Evolutionary conservation across 2,797 vertebrate species (phyloP).

Genomic region (Sebastes elongatus): DNA sequence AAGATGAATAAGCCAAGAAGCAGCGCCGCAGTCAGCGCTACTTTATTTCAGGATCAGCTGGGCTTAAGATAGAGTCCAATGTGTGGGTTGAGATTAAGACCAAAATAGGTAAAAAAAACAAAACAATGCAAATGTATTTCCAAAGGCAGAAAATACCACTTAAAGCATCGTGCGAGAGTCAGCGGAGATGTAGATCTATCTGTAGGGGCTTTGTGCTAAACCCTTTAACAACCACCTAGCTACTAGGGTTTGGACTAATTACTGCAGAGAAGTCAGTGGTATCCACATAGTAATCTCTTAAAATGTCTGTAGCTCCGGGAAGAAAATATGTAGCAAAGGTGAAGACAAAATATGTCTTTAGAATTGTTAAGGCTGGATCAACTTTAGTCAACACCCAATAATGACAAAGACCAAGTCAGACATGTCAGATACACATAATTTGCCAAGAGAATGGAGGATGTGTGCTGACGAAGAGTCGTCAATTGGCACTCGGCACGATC

Average conservation of each 20-base stretch:
- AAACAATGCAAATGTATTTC: background rate
- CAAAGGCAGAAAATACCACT: background rate
- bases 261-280: background rate
- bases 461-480: background rate
- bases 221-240: background rate
- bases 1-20: background rate
- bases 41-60: constrained; percentile 7
- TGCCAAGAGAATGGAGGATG: background rate
- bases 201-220: constrained; percentile 18
- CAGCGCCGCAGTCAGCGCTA: background rate
- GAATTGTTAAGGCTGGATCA: constrained; percentile 1
- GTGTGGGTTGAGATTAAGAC: background rate
- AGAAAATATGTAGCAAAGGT: background rate
- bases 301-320: background rate
- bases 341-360: background rate
- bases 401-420: background rate
- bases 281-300: constrained; percentile 16
- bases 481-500: background rate
- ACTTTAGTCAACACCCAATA: background rate
- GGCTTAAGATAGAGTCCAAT: constrained; percentile 1
- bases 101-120: background rate
- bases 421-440: background rate
- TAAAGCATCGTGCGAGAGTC: background rate
- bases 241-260: background rate
- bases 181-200: constrained; percentile 5